These are phyloP conservation scores for Brachycybe producta DNA, from an alignment of 2,888 invertebrate genomes.

Conservation along the genomic window DNA sequence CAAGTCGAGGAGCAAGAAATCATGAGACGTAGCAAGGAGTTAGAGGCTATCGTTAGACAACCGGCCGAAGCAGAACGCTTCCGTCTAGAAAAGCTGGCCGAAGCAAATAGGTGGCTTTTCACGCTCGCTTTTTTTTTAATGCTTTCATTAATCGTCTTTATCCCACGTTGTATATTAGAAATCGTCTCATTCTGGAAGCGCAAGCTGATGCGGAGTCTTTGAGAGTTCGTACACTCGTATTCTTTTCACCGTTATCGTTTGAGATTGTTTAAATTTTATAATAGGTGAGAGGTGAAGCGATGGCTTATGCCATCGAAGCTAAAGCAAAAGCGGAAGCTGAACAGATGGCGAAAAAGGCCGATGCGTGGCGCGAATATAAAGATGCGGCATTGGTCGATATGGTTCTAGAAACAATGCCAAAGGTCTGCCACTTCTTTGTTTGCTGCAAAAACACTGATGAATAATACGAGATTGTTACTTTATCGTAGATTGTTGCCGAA, in stretches of 20 bases:
- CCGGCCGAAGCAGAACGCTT: conserved; percentile 93
- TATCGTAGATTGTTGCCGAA: conserved; percentile 75
- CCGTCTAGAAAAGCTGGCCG: conserved; percentile 80
- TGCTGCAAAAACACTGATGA: background rate
- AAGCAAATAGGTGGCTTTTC: conserved; percentile 56
- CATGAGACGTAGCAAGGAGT: conserved; percentile 72
- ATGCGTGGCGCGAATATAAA: conserved; percentile 92
- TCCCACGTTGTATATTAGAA: too few relatives aligned
- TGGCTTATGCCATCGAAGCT: conserved; percentile 81
- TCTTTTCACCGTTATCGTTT: background rate
- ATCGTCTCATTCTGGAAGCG: conserved; percentile 80
- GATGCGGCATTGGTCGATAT: conserved; percentile 93
- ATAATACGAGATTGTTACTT: too few relatives aligned
- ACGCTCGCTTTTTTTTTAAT: too few relatives aligned
- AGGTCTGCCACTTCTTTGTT: conserved; percentile 45
- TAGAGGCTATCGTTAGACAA: conserved; percentile 82
- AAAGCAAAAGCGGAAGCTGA: conserved; percentile 93
- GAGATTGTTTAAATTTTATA: conserved; percentile 33
- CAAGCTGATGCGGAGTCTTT: conserved; percentile 89
- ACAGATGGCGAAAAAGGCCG: conserved; percentile 93
- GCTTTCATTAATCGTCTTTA: too few relatives aligned
- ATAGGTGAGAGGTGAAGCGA: conserved; percentile 55
- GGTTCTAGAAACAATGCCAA: conserved; percentile 87
- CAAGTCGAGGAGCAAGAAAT: conserved; percentile 94
- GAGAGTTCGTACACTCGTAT: conserved; percentile 38